Base-by-base conservation (phyloP, 2,113 vertebrate species). In the Pardalotus punctatus region DNA sequence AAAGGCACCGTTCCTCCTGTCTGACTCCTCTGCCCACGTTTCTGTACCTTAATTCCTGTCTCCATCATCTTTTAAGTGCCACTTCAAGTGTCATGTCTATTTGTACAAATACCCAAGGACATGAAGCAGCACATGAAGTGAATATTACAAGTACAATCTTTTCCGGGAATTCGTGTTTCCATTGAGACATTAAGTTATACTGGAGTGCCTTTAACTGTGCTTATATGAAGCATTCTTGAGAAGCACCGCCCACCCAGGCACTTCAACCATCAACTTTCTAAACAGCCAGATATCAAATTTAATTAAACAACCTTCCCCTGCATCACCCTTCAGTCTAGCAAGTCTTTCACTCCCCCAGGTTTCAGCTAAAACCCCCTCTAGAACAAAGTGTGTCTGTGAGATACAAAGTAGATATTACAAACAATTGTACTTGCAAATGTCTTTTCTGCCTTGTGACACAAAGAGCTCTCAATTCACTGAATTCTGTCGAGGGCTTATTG, bases 391-490 rank as follows among this genome's bases (percentile, higher is more conserved):
- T 50, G 38, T 50, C 70, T 83, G 43, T 51, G 84, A 96, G 73
- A 76, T 79, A 92, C 87, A 90, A 72, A 84, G 54, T 51, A 72
- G 86, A 60, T 87, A 78, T 2, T 80, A 85, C 93, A 96, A 90
- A 81, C 86, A 94, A 92, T 96, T 2, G 5, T 87, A 86, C 77
- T 97, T 94, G 94, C 86, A 91, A 88, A 97, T 93, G 65, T 74
- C 60, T 90, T 35, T 73, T 70, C 74, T 96, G 88, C 92, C 73
- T 94, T 56, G 90, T 96, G 93, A 96, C 88, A 96, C 72, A 94
- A 93, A 93, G 67, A 91, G 88, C 93, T 94, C 90, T 93, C 90
- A 73, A 88, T 88, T 82, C 65, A 22, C 84, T 54, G 47, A 93
- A 91, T 95, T 94, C 88, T 76, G 12, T 1, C 0, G 79, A 67